Percentiles rank a stretch among this genome's conserved stretches.
Conservation (phyloP, 2,113 vertebrate genomes). For the Proteles cristata region DNA sequence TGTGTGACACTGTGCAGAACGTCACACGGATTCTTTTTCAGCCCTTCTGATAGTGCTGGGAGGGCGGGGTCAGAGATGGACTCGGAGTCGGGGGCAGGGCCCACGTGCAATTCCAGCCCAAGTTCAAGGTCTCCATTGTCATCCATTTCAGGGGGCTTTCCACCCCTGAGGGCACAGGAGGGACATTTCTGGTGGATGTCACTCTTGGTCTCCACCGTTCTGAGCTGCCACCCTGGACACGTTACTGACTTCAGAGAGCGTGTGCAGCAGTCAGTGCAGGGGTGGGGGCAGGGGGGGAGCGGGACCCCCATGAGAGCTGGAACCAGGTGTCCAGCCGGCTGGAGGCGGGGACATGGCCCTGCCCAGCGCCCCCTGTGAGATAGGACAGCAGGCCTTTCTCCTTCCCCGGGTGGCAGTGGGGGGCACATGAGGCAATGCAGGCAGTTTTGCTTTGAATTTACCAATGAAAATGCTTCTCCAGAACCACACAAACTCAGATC, state of each 20-base stretch:
- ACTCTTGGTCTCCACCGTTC: no score
- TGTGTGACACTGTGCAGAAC: no score
- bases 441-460: neutral
- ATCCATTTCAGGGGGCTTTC: neutral
- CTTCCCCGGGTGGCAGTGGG: neutral
- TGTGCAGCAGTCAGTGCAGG: neutral
- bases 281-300: neutral
- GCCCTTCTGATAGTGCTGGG: neutral
- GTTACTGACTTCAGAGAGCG: neutral
- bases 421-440: neutral
- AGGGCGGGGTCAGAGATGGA: neutral
- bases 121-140: neutral
- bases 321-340: rapidly evolving
- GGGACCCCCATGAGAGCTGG: rapidly evolving
- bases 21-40: neutral
- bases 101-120: neutral
- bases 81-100: neutral
- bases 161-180: no score
- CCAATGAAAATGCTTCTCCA: neutral
- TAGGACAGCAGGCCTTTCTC: neutral
- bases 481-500: neutral
- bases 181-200: no score
- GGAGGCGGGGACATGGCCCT: rapidly evolving
- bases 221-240: no score
- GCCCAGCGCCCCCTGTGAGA: neutral